Percentiles rank a stretch among this genome's conserved stretches.
Conservation (phyloP, 2,888 invertebrate species). For the Melieria omissa region DNA sequence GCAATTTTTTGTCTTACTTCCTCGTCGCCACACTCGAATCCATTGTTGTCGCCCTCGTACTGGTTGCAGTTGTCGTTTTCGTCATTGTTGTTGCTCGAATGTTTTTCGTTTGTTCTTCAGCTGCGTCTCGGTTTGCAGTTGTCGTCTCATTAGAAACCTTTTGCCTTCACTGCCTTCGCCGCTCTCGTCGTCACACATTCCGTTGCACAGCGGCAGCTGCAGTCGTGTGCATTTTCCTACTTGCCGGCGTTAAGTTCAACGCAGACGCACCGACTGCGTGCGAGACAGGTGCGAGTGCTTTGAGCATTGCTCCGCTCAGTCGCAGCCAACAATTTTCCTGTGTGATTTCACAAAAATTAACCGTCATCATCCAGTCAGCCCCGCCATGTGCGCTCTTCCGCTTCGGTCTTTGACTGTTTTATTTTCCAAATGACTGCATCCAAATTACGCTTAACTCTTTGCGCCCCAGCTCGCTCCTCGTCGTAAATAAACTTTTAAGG, state of each 20-base stretch:
- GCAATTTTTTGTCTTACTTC: background rate
- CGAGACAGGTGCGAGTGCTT: no score
- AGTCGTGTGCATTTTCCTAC: background rate
- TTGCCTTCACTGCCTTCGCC: background rate
- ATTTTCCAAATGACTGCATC: conserved; percentile 35
- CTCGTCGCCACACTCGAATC: background rate
- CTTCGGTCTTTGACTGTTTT: conserved; percentile 18
- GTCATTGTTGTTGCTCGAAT: background rate
- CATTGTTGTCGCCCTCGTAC: background rate
- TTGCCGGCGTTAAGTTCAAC: background rate
- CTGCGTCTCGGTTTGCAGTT: conserved; percentile 18
- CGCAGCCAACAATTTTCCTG: no score
- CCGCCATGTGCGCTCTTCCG: background rate
- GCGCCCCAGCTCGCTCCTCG: no score
- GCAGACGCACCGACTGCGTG: background rate
- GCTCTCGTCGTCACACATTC: no score
- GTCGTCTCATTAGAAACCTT: conserved; percentile 27
- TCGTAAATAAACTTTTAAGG: conserved; percentile 32
- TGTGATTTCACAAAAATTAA: no score
- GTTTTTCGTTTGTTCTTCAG: background rate
- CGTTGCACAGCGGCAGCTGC: no score
- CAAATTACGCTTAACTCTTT: conserved; percentile 31
- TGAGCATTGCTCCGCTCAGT: no score
- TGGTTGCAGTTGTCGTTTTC: background rate
- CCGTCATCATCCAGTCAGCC: no score